phyloP scores from a whole-genome alignment of 1,140 invertebrate species.

The Scaptomyza graminum region DNA sequence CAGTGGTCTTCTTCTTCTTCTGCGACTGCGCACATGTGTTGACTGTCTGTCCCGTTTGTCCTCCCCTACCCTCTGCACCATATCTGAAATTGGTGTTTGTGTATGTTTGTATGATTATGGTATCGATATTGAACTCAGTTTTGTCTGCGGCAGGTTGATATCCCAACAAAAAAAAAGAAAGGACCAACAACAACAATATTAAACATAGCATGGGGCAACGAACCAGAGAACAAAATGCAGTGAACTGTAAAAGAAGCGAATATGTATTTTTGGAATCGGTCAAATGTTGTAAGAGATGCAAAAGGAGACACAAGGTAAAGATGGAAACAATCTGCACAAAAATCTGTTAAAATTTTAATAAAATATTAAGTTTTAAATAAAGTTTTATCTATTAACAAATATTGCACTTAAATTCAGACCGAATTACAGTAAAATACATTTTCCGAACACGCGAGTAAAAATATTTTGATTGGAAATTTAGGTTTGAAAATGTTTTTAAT shows the following conservation, averaged over 20 bases:
- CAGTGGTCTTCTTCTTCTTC: constrained; percentile 42
- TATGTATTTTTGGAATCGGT: constrained; percentile 32
- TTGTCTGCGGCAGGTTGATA: constrained; percentile 73
- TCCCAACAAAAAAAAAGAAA: constrained; percentile 45
- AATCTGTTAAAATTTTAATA: background rate
- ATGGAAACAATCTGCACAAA: background rate
- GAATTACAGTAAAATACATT: no score
- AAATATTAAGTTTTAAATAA: background rate
- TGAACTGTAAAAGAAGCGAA: constrained; percentile 55
- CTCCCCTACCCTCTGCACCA: constrained; percentile 6
- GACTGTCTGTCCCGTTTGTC: constrained; percentile 40
- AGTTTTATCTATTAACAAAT: no score
- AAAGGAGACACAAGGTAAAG: background rate
- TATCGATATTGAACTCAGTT: constrained; percentile 67
- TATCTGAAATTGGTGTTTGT: background rate
- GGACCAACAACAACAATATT: constrained; percentile 44
- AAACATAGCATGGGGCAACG: constrained; percentile 75
- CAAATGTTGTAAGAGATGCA: constrained; percentile 10
- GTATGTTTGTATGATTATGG: constrained; percentile 53
- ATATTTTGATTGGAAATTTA: no score
- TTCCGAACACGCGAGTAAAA: no score
- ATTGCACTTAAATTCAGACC: no score
- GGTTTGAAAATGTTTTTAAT: no score
- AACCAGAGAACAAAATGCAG: constrained; percentile 56
- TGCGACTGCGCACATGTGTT: constrained; percentile 61